These are phyloP conservation scores for Numenius phaeopus DNA, from an alignment of 2,797 vertebrate species.

Conservation along the genomic window DNA sequence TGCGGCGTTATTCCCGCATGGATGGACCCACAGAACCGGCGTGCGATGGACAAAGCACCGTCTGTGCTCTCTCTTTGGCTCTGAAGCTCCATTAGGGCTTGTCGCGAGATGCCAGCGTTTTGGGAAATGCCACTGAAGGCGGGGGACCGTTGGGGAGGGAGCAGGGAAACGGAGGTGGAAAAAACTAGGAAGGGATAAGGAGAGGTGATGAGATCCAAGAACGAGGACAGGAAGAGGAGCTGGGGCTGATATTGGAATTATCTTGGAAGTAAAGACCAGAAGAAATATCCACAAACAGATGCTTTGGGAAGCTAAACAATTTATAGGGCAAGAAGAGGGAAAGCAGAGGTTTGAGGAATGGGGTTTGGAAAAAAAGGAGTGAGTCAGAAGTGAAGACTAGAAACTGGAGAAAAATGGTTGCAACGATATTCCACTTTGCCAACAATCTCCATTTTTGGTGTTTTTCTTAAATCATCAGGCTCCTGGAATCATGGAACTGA, in stretches of 20 bases:
- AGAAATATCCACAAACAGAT: background rate
- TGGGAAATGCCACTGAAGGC: background rate
- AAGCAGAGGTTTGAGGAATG: background rate
- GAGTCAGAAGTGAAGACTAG: background rate
- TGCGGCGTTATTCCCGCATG: background rate
- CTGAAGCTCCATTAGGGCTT: background rate
- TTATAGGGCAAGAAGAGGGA: background rate
- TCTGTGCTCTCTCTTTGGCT: background rate
- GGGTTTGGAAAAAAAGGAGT: background rate
- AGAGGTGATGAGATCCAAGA: background rate
- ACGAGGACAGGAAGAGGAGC: background rate
- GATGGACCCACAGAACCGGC: background rate
- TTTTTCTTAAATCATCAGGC: background rate
- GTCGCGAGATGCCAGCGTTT: fast-evolving
- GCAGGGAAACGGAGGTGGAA: background rate
- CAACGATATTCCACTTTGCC: background rate
- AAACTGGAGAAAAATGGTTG: background rate
- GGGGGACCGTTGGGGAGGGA: background rate
- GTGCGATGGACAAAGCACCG: background rate
- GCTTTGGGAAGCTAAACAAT: background rate
- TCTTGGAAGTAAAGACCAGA: background rate
- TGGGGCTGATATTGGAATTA: background rate
- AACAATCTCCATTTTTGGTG: background rate
- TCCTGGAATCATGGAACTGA: background rate
- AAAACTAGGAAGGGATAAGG: background rate